Conservation (phyloP, 2,888 invertebrate genomes). For the Agonopterix arenella region DNA sequence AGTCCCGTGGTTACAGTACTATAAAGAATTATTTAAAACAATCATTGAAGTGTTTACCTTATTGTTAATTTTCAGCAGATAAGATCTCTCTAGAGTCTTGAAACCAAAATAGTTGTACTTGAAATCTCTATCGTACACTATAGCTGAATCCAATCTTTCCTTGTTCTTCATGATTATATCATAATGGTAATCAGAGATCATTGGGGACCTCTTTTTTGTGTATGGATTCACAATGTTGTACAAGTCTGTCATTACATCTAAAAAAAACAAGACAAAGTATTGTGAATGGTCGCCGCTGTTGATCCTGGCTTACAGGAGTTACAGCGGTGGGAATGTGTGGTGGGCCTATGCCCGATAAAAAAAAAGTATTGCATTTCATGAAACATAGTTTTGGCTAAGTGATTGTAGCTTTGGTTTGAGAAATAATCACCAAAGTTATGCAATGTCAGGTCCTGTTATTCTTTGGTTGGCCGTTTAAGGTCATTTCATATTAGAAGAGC, state of each 20-base stretch:
- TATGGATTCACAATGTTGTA: constrained; percentile 85
- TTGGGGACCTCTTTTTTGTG: constrained; percentile 84
- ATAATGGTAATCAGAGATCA: constrained; percentile 91
- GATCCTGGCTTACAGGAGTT: too few relatives aligned
- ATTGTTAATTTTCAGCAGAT: constrained; percentile 92
- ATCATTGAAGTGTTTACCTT: constrained; percentile 62
- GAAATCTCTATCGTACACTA: constrained; percentile 98
- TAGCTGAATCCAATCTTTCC: constrained; percentile 94
- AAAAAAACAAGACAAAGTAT: constrained; percentile 35
- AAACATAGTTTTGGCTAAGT: background rate
- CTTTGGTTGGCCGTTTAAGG: too few relatives aligned
- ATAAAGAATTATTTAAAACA: background rate
- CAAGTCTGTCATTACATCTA: constrained; percentile 94
- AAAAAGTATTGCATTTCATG: background rate
- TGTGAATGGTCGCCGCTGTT: too few relatives aligned
- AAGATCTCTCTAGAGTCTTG: constrained; percentile 97
- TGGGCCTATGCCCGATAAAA: too few relatives aligned
- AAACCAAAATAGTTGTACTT: constrained; percentile 99
- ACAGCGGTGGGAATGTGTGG: too few relatives aligned
- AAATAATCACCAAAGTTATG: too few relatives aligned
- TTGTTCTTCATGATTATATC: constrained; percentile 90
- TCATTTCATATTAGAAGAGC: too few relatives aligned
- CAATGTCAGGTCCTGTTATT: too few relatives aligned
- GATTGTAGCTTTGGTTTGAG: background rate
- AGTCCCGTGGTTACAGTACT: too few relatives aligned